These are phyloP conservation scores for Aphidius colemani DNA, from an alignment of 2,888 invertebrate genomes.

Conservation along the genomic window DNA sequence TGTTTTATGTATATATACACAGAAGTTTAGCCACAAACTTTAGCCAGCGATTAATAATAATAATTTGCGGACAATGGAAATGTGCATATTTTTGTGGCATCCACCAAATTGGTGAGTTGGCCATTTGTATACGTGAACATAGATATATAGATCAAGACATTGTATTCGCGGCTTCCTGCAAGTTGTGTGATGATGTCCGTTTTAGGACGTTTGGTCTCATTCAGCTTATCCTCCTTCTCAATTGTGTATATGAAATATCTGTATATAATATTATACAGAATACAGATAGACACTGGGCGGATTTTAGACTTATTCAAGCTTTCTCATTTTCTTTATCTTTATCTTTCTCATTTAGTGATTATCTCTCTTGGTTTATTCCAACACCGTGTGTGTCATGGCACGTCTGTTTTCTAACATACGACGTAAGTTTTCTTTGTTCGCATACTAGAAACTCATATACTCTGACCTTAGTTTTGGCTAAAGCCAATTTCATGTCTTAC, in stretches of 20 bases:
- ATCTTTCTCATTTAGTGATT: slow-evolving; percentile 26
- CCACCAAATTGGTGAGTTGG: slow-evolving; percentile 26
- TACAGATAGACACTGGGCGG: not conserved
- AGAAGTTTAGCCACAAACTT: slow-evolving; percentile 39
- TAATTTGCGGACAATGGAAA: slow-evolving; percentile 51
- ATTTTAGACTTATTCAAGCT: too few species aligned
- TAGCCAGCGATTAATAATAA: slow-evolving; percentile 51
- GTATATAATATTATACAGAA: not conserved
- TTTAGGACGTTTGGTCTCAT: slow-evolving; percentile 1
- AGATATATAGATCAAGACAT: slow-evolving; percentile 4
- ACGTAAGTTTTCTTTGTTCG: slow-evolving; percentile 53
- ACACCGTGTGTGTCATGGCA: slow-evolving; percentile 44
- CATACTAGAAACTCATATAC: slow-evolving; percentile 24
- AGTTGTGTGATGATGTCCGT: slow-evolving; percentile 18
- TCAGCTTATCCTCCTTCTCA: not conserved
- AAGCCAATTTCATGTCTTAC: slow-evolving; percentile 28
- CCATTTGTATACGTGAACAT: slow-evolving; percentile 16
- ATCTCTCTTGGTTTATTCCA: slow-evolving; percentile 25
- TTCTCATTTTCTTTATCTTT: not conserved
- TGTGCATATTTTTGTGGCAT: slow-evolving; percentile 46
- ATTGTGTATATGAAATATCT: not conserved
- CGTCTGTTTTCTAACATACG: slow-evolving; percentile 52
- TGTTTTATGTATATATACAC: slow-evolving; percentile 27
- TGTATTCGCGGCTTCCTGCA: slow-evolving; percentile 10
- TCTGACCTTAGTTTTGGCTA: slow-evolving; percentile 26